A percentile compares a stretch with the other conserved stretches of the same genome.
phyloP scores from a whole-genome alignment of 1,140 invertebrate genomes.

The Drosophila ogumai region DNA sequence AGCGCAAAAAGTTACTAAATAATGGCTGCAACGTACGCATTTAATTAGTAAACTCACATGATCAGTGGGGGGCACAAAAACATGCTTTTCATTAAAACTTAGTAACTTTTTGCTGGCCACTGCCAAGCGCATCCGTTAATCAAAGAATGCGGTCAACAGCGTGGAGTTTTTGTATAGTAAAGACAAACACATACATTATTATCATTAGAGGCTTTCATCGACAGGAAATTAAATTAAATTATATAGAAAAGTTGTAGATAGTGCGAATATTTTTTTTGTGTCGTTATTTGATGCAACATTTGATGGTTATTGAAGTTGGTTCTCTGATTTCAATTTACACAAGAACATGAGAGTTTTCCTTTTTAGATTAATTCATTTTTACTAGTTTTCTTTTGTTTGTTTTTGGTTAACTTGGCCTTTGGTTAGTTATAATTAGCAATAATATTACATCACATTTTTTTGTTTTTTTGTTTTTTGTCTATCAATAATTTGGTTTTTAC shows the following conservation, averaged over 20 bases:
- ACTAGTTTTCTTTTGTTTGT: constrained; percentile 62
- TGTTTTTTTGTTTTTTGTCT: constrained; percentile 37
- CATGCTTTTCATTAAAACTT: constrained; percentile 40
- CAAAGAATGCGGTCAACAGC: constrained; percentile 19
- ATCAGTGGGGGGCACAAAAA: constrained; percentile 29
- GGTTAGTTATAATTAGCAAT: constrained; percentile 85
- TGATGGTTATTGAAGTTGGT: constrained; percentile 70
- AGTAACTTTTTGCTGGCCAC: constrained; percentile 64
- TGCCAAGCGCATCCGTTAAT: constrained; percentile 26
- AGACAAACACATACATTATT: constrained; percentile 74
- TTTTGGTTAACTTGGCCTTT: constrained; percentile 85
- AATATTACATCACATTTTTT: constrained; percentile 81
- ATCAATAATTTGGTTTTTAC: constrained; percentile 32
- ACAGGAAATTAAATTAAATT: constrained; percentile 33
- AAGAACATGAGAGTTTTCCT: constrained; percentile 62
- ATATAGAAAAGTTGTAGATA: constrained; percentile 46
- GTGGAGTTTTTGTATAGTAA: constrained; percentile 29
- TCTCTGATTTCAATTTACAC: constrained; percentile 66
- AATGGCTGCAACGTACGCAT: constrained; percentile 32
- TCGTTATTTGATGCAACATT: constrained; percentile 76
- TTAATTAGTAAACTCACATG: constrained; percentile 26
- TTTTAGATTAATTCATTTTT: constrained; percentile 49
- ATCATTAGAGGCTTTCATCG: constrained; percentile 48
- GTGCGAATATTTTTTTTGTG: constrained; percentile 47
- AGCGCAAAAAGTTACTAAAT: constrained; percentile 76